Evolutionary conservation across 2,797 vertebrate genomes (phyloP), one percentile per base, ranked within the genome.

Genomic region (Cephalopachus bancanus): DNA sequence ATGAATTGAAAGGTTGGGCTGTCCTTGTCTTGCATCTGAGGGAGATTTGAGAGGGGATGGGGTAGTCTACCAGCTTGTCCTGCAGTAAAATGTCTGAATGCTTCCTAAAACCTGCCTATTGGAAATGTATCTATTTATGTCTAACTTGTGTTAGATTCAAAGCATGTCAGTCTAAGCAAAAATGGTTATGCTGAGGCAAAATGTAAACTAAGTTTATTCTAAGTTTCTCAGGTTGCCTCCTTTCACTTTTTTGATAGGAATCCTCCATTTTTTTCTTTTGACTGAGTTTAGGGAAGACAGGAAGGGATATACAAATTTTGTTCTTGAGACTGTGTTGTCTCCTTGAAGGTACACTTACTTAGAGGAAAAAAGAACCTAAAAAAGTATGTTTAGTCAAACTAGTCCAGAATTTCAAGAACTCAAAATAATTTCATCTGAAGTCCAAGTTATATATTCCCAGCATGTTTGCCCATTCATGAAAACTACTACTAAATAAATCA

Each of bases 251-350:
- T 89, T 33, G 55, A 7, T 76, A 59, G 0, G 55, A 92, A 76
- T 92, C 53, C 55, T 79, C 20, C 5, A 11, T 88, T 85, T 95
- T 95, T 26, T 62, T 96, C n/a, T 79, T 80, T 37, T 44, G 44
- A 37, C 49, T 79, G 33, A 33, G 8, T 76, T 91, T 53, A 79
- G 10, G 49, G 8, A 89, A 96, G 9, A 94, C 14, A 83, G 28
- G 26, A 92, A 85, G 17, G 26, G 15, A 20, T 30, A 22, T 2
- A 17, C 78, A 80, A 10, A 10, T 53, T 64, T 55, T 95, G 53
- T 55, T 91, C 20, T 24, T 76, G 15, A 53, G 7, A 72, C 17
- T 86, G 10, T 65, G 26, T 76, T 91, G 33, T 84, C 26, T 2
- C 24, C 10, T 62, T 89, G n/a, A 96, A 96, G 28, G 10, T 1